Evolutionary conservation across 37 sponge, comb jelly and placozoan species (phyloP).

Genomic region (Oscarella lobularis): DNA sequence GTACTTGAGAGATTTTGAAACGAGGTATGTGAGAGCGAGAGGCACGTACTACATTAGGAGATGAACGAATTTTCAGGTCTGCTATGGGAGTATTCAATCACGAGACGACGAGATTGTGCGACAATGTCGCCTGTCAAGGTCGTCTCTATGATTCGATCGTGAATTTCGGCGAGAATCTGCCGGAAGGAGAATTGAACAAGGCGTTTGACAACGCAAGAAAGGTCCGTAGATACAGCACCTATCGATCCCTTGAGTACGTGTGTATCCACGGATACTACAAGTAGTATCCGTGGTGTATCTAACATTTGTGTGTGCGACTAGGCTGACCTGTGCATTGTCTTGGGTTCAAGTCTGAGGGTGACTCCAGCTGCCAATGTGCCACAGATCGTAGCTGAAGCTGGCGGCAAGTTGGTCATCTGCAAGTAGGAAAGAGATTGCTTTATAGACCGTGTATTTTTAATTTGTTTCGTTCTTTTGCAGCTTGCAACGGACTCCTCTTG

Average conservation of each 20-base stretch:
- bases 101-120: slow-evolving; percentile 56
- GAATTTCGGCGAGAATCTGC: slow-evolving; percentile 78
- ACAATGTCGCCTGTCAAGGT: slow-evolving; percentile 51
- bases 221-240: slow-evolving; percentile 7
- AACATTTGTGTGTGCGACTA: background rate
- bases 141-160: slow-evolving; percentile 64
- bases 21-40: slow-evolving; percentile 22
- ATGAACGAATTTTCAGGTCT: slow-evolving; percentile 15
- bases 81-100: slow-evolving; percentile 44
- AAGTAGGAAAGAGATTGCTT: too few species aligned
- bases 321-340: slow-evolving; percentile 77
- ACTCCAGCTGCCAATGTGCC: slow-evolving; percentile 60
- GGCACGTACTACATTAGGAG: background rate
- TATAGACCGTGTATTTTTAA: background rate
- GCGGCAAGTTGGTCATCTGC: slow-evolving; percentile 70
- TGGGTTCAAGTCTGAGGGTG: slow-evolving; percentile 76
- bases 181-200: slow-evolving; percentile 38
- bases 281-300: background rate
- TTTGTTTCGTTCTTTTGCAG: slow-evolving; percentile 9
- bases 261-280: too few species aligned
- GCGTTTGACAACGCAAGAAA: slow-evolving; percentile 51
- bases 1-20: slow-evolving; percentile 77
- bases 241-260: too few species aligned
- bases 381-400: slow-evolving; percentile 18
- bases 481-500: slow-evolving; percentile 62